A percentile compares a stretch with the other conserved stretches of the same genome.
Conservation (phyloP, 2,888 invertebrate genomes). For the Leptura quadrifasciata region DNA sequence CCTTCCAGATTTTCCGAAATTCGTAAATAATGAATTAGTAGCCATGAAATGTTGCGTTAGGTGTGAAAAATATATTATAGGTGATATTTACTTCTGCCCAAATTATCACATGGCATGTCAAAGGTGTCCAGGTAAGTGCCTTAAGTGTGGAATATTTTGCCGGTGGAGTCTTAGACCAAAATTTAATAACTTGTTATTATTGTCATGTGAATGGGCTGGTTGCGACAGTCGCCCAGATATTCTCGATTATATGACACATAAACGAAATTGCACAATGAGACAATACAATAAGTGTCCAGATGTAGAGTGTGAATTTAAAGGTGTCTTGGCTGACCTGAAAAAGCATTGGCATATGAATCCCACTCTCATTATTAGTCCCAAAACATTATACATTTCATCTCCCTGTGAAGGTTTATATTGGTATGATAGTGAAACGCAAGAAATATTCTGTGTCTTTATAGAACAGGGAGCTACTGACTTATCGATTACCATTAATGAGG, state of each 20-base stretch:
- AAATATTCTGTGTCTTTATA: too few relatives aligned
- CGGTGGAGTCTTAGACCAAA: background rate
- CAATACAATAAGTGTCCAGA: background rate
- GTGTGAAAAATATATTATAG: background rate
- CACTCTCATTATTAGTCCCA: too few relatives aligned
- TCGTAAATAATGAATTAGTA: background rate
- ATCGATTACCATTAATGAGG: too few relatives aligned
- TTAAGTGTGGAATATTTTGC: background rate
- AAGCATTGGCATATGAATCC: background rate
- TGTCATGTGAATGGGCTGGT: background rate
- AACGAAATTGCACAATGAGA: background rate
- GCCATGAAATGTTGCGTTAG: background rate
- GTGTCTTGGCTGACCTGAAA: background rate
- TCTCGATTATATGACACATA: background rate
- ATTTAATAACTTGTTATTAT: background rate
- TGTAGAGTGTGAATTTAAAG: background rate
- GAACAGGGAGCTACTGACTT: too few relatives aligned
- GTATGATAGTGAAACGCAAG: too few relatives aligned
- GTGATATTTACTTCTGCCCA: background rate
- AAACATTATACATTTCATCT: too few relatives aligned
- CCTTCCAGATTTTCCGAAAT: background rate
- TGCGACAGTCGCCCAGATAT: background rate
- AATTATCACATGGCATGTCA: background rate
- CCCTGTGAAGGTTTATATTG: too few relatives aligned
- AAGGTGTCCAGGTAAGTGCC: background rate